These are phyloP conservation scores for Thymelicus sylvestris DNA, from an alignment of 2,888 invertebrate genomes.

Conservation along the genomic window DNA sequence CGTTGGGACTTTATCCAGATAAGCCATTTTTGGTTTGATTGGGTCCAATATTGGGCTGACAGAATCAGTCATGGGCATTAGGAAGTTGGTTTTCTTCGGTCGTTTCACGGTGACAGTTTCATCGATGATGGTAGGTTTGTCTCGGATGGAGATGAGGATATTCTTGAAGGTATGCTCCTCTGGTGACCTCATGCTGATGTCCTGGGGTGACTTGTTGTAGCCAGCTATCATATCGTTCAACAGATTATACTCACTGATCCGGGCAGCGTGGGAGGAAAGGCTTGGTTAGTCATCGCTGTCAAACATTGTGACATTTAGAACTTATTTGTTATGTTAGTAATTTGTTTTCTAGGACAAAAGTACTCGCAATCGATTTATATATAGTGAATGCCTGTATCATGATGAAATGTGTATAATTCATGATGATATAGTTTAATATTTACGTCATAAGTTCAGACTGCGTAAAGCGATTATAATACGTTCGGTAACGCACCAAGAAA, in stretches of 20 bases:
- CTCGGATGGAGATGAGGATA: slow-evolving; percentile 73
- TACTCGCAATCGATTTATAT: neutral
- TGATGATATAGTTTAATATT: too few species aligned
- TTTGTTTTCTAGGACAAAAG: neutral
- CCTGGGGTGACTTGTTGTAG: slow-evolving; percentile 77
- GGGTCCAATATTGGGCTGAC: slow-evolving; percentile 63
- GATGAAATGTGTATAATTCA: too few species aligned
- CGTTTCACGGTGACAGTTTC: slow-evolving; percentile 71
- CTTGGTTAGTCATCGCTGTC: slow-evolving; percentile 41
- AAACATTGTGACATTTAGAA: neutral
- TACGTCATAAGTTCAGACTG: too few species aligned
- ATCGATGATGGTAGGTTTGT: slow-evolving; percentile 68
- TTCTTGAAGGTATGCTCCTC: slow-evolving; percentile 76
- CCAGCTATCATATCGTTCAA: slow-evolving; percentile 62
- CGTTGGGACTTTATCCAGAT: slow-evolving; percentile 67
- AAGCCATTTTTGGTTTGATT: slow-evolving; percentile 74
- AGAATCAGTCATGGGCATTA: slow-evolving; percentile 68
- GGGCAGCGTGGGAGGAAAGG: slow-evolving; percentile 54
- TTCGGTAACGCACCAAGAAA: too few species aligned
- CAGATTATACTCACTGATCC: slow-evolving; percentile 79
- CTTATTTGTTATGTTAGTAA: neutral
- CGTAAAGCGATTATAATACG: too few species aligned
- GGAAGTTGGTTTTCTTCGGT: slow-evolving; percentile 65
- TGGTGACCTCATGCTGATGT: slow-evolving; percentile 78
- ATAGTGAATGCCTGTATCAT: too few species aligned